A percentile compares a stretch with the other conserved stretches of the same genome.
Conservation (phyloP, 1,140 invertebrate species). For the Orussus abietinus region DNA sequence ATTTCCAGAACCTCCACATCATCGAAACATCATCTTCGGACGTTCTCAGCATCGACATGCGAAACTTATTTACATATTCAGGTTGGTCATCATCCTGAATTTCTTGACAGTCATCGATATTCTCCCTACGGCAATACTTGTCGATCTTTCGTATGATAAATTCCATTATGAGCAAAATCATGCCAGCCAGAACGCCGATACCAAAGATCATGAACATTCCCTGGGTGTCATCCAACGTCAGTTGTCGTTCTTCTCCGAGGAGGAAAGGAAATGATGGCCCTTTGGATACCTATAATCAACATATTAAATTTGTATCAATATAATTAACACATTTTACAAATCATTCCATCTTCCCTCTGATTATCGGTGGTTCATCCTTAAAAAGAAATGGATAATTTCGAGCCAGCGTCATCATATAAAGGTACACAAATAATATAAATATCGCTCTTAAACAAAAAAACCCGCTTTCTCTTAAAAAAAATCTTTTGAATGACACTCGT, state of each 20-base stretch:
- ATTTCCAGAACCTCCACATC: too few relatives aligned
- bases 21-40: too few relatives aligned
- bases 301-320: slow-evolving; percentile 5
- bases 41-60: too few relatives aligned
- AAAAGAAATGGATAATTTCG: not conserved
- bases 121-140: slow-evolving; percentile 7
- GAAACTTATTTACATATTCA: too few relatives aligned
- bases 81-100: too few relatives aligned
- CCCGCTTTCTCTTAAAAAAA: too few relatives aligned
- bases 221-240: slow-evolving; percentile 71
- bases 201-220: slow-evolving; percentile 73
- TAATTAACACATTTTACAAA: slow-evolving; percentile 10
- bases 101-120: too few relatives aligned
- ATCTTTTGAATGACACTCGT: too few relatives aligned
- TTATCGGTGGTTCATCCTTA: not conserved
- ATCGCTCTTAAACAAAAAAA: too few relatives aligned
- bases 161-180: slow-evolving; percentile 58
- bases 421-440: too few relatives aligned
- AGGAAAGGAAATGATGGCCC: slow-evolving; percentile 6
- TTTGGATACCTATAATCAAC: slow-evolving; percentile 17
- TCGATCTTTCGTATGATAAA: slow-evolving; percentile 10
- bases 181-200: slow-evolving; percentile 60
- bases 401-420: too few relatives aligned
- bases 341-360: not conserved
- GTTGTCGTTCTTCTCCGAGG: slow-evolving; percentile 59